Percentiles rank a stretch among this genome's conserved stretches.
Conservation (phyloP, 2,888 invertebrate genomes). For the Caenorhabditis sp. region DNA sequence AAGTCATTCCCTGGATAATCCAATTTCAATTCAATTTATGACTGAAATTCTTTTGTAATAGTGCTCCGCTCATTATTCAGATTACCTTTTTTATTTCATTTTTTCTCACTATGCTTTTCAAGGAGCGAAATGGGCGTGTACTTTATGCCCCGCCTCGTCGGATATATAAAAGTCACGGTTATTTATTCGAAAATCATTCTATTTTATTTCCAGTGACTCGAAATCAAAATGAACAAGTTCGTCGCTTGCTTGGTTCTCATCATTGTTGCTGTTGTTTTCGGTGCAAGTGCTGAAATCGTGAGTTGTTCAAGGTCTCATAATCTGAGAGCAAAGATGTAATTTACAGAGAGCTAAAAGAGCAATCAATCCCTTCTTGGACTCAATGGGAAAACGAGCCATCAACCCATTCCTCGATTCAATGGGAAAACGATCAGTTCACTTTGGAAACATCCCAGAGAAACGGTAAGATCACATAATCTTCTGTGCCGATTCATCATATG, state of each 20-base stretch:
- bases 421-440: constrained; percentile 50
- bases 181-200: neutral
- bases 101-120: neutral
- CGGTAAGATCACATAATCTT: neutral
- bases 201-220: neutral
- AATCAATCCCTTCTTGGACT: constrained; percentile 68
- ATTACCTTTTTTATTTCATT: neutral
- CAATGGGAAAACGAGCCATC: constrained; percentile 62
- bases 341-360: constrained; percentile 55
- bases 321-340: neutral
- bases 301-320: neutral
- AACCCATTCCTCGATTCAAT: constrained; percentile 67
- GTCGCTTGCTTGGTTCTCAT: constrained; percentile 43
- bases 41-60: neutral
- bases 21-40: neutral
- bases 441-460: constrained; percentile 9
- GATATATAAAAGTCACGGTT: neutral
- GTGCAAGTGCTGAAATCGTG: constrained; percentile 25
- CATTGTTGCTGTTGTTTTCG: constrained; percentile 18
- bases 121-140: neutral
- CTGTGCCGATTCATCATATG: neutral
- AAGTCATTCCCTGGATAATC: neutral
- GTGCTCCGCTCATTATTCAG: neutral
- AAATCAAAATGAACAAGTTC: constrained; percentile 29
- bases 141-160: neutral